Base-by-base conservation (phyloP, 2,888 invertebrate species). In the Acronicta aceris region DNA sequence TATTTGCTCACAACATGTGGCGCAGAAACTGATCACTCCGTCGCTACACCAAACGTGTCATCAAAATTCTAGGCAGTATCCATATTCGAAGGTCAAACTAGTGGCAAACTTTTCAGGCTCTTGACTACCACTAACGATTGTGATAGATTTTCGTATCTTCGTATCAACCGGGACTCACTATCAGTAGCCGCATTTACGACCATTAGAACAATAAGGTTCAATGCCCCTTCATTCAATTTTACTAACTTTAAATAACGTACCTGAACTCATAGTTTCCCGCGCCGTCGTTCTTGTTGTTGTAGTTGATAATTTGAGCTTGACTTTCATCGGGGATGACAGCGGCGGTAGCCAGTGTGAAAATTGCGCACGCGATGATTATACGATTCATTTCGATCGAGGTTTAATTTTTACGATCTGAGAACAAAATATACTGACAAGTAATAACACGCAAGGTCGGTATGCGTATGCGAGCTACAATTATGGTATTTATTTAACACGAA, bases 261-360 rank as follows among this genome's bases (percentile, higher is more conserved):
- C 81, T 79, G 62, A 82, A 85, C 13, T 69, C 52, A 41, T 86
- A 87, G 55, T 78, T 81, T 45, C 84, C 86, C 9, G 36, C 16
- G 12, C 67, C 80, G 25, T 79, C 73, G 46, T 82, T 82, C 5
- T 43, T 40, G 43, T 74, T 82, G 2, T 71, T 56, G 30, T 81
- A 85, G 4, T 58, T 64, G 1, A 75, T 5, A 49, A 80, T 78
- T 45, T 59, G 63, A 4, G 81, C 83, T 58, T 80, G 56, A 25
- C 61, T 51, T 17, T 83, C 81, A 12, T 78, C 72, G 15, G 65
- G 45, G 27, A 69, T 64, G 13, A 66, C 66, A 10, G 65, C 71
- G 6, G 76, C 58, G 38, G 72, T 60, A 46, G 71, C 59, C 15
- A 69, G 38, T 7, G 57, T 52, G 47, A 73, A 41, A 45, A 71